phyloP scores from a whole-genome alignment of 2,113 vertebrate genomes.

The Gymnocephalus cernua region DNA sequence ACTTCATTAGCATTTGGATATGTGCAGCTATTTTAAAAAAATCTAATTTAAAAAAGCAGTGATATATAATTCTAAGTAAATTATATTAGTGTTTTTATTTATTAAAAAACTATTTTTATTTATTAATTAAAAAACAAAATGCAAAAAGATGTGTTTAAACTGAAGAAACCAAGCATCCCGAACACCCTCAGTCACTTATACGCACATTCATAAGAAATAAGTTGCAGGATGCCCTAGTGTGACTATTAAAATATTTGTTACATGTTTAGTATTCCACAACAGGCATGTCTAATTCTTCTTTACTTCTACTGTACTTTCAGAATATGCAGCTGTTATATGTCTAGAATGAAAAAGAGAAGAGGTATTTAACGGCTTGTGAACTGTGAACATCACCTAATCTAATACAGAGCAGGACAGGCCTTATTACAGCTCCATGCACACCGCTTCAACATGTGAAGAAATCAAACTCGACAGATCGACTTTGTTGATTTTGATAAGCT shows the following conservation, averaged over 20 bases:
- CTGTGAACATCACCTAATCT: not conserved
- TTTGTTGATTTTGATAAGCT: not conserved
- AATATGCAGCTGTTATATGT: not conserved
- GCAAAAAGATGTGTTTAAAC: too few relatives aligned
- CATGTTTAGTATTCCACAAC: not conserved
- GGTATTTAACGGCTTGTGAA: not conserved
- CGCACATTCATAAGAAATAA: not conserved
- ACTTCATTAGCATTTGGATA: not conserved
- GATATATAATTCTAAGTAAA: too few relatives aligned
- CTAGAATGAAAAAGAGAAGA: not conserved
- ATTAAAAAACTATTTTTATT: not conserved
- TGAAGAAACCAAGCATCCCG: not conserved
- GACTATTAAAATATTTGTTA: not conserved
- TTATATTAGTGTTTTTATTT: too few relatives aligned
- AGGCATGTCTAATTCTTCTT: not conserved
- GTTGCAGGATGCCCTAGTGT: not conserved
- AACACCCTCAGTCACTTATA: not conserved
- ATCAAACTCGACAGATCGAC: not conserved
- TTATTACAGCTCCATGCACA: not conserved
- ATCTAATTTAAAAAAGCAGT: not conserved
- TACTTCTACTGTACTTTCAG: not conserved
- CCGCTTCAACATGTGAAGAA: not conserved
- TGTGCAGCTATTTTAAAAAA: not conserved
- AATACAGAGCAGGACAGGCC: not conserved
- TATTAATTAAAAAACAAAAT: not conserved